A percentile compares a stretch with the other conserved stretches of the same genome.
phyloP scores from a whole-genome alignment of 2,113 vertebrate species.

The Plectropomus leopardus region DNA sequence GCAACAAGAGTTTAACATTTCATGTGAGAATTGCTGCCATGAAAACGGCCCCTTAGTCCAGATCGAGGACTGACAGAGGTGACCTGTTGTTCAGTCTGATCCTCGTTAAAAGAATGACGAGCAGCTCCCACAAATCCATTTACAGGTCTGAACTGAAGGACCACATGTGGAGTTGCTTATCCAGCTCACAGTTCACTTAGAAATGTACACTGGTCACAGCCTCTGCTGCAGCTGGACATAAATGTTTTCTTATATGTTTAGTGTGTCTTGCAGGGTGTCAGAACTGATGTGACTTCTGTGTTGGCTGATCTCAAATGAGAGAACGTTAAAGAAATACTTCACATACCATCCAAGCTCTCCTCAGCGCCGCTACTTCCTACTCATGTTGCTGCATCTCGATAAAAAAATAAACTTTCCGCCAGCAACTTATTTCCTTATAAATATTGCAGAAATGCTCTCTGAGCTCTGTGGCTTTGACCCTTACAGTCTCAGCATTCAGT shows the following conservation, averaged over 20 bases:
- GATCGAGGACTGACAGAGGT: not conserved
- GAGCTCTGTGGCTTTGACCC: slow-evolving; percentile 25
- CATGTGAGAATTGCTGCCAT: too few relatives aligned
- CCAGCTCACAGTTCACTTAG: not conserved
- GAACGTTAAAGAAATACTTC: slow-evolving; percentile 19
- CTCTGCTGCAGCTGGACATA: not conserved
- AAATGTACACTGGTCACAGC: slow-evolving; percentile 4
- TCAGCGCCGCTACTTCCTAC: not conserved
- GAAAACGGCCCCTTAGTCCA: too few relatives aligned
- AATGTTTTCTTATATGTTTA: slow-evolving; percentile 21
- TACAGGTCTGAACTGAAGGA: slow-evolving; percentile 1
- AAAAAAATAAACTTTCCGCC: slow-evolving; percentile 23
- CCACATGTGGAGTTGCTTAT: slow-evolving; percentile 15
- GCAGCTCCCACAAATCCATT: slow-evolving; percentile 31
- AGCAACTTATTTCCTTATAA: slow-evolving; percentile 23
- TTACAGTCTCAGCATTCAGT: not conserved
- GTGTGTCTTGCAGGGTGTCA: slow-evolving; percentile 15
- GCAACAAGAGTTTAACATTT: too few relatives aligned
- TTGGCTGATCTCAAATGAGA: not conserved
- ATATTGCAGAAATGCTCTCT: slow-evolving; percentile 22
- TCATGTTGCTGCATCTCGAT: slow-evolving; percentile 11
- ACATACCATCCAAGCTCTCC: not conserved
- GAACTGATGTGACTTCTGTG: slow-evolving; percentile 6
- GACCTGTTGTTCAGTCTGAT: not conserved
- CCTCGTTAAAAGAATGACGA: slow-evolving; percentile 13